Base-by-base conservation (phyloP, 1,140 invertebrate genomes). In the Antheraea pernyi region DNA sequence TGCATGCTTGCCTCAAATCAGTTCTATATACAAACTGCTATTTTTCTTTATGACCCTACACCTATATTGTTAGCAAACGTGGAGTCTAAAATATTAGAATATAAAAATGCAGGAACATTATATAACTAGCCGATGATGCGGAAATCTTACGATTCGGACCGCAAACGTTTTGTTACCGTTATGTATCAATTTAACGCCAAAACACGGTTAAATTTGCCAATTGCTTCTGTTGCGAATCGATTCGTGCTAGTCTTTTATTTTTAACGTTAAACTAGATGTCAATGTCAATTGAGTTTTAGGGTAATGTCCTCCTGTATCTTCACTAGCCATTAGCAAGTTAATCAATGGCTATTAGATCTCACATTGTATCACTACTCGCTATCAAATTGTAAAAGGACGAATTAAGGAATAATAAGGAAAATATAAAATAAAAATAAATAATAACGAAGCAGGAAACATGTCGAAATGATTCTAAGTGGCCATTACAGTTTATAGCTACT, bases 131-230 rank as follows among this genome's bases (percentile, higher is more conserved):
- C 9, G 46, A 53, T 0, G 10, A 53, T 9, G 46, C 46, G 46
- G 46, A 53, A 53, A 53, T 53, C 16, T 11, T 16, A 16, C 6
- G 4, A 16, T 53, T 16, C 46, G 16, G 16, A 53, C 7, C 46
- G 46, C 46, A 53, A 53, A 53, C 46, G 46, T 13, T 53, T 53
- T 53, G 46, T 53, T 53, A 53, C 46, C 46, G 46, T 53, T 53
- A 53, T 6, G 16, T n/a, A 53, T 53, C 46, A 53, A 53, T 53
- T 53, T 53, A 53, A 53, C 46, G 46, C 46, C 46, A 16, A 53
- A 53, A 53, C 46, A 53, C 46, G 46, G 46, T 53, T 53, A 53
- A 53, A 53, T 53, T 53, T 53, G 46, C 46, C 10, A 53, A 53
- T 53, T 53, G 16, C 46, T 9, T 53, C 46, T 53, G 46, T 53